Base-by-base conservation (phyloP, 2,888 invertebrate genomes). In the Iselma pallidipennis region DNA sequence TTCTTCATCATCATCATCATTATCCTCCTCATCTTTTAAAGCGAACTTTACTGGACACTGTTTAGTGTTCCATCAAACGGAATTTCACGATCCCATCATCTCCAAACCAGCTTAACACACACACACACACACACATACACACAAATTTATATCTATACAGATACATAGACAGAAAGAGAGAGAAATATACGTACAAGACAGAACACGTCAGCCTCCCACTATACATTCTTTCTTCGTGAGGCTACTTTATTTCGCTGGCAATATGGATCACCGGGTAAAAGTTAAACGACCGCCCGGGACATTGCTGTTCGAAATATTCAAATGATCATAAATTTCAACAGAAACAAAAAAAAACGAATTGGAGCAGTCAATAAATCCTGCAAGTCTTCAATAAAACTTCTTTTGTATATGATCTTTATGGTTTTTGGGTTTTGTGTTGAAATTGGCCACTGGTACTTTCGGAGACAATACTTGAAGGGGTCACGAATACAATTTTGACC, bases 231-330 rank as follows among this genome's bases (percentile, higher is more conserved):
- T 23, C 45, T 45, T 12, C 12, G 45, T 23, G 45, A 45, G 45
- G 45, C 45, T 45, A 45, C 45, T 45, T 45, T 45, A 45, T 45
- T 45, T 45, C 45, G 45, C 33, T 53, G 25, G 53, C 53, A 53
- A 53, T 53, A 53, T 53, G 53, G 53, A 53, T 53, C 53, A 53
- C 53, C 53, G 53, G 53, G 53, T 53, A 53, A 53, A 23, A 53
- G 53, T 53, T 53, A 53, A 53, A 53, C 53, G 53, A 53, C 53
- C 53, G 53, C 31, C 29, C 19, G 53, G 12, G 21, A 45, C 16
- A 45, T 21, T 37, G 42, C 14, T 45, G 37, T 37, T 37, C 16
- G 16, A 37, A 37, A 37, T 33, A n/a, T 9, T 9, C 14, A 33
- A 14, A 33, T 14, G 31, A 33, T 33, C 31, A 9, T 14, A 33